Percentiles rank a stretch among this genome's conserved stretches.
These are phyloP conservation scores for Augiades crinisus DNA, from an alignment of 2,888 invertebrate genomes.

Conservation along the genomic window DNA sequence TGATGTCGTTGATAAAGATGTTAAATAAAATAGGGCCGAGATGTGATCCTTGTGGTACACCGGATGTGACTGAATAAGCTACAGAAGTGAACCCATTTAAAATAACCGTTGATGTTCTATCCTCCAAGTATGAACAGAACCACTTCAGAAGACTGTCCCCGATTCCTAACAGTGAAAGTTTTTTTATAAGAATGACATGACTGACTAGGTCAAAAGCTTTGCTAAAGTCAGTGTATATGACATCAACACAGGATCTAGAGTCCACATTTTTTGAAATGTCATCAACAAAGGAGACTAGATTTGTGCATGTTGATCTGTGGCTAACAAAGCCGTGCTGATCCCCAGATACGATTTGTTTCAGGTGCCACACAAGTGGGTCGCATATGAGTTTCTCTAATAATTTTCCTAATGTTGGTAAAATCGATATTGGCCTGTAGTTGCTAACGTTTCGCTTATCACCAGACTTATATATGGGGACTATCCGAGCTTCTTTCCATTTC, in stretches of 20 bases:
- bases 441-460: not conserved
- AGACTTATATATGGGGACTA: not conserved
- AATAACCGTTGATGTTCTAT: not conserved
- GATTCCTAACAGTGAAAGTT: not conserved
- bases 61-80: not conserved
- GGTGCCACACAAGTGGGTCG: too few species aligned
- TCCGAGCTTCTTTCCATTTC: too few species aligned
- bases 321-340: not conserved
- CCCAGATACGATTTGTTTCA: too few species aligned
- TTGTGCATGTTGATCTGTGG: not conserved
- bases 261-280: not conserved
- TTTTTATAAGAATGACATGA: not conserved
- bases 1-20: not conserved
- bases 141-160: not conserved
- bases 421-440: not conserved
- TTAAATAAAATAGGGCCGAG: not conserved
- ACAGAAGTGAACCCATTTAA: not conserved
- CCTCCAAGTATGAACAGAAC: not conserved
- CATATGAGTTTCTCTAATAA: not conserved
- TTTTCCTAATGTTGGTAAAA: not conserved
- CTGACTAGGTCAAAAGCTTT: not conserved
- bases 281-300: not conserved
- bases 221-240: not conserved
- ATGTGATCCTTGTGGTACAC: not conserved
- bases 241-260: not conserved